A percentile compares a stretch with the other conserved stretches of the same genome.
These are phyloP conservation scores for Drosophila mauritiana DNA, from an alignment of 1,140 invertebrate species.

Conservation along the genomic window DNA sequence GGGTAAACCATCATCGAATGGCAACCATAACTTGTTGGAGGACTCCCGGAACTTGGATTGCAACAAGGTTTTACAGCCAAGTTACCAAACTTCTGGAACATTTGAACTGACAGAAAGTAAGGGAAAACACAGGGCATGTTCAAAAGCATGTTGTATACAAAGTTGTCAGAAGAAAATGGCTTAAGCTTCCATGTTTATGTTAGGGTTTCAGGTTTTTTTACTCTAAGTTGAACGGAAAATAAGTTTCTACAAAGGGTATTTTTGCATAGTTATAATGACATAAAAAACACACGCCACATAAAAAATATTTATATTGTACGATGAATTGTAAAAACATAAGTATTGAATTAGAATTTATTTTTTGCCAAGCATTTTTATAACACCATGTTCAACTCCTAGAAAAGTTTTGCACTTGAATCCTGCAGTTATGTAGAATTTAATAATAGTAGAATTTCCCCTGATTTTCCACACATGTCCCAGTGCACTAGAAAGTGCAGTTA, in stretches of 20 bases:
- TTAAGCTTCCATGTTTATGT: background rate
- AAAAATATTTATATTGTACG: too few relatives aligned
- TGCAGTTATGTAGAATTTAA: conserved; percentile 2
- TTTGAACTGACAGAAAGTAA: background rate
- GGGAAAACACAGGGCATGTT: conserved; percentile 8
- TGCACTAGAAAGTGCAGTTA: conserved; percentile 44
- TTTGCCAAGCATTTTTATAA: too few relatives aligned
- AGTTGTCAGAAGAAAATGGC: background rate
- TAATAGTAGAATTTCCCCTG: background rate
- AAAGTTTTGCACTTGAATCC: background rate
- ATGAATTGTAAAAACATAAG: too few relatives aligned
- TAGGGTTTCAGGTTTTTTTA: background rate
- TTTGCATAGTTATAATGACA: too few relatives aligned
- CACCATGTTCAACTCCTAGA: too few relatives aligned
- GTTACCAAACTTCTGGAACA: conserved; percentile 10
- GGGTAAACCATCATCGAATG: conserved; percentile 29
- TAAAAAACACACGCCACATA: too few relatives aligned
- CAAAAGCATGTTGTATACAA: conserved; percentile 16
- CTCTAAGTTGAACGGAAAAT: background rate
- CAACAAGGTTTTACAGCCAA: conserved; percentile 24
- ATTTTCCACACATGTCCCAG: conserved; percentile 11
- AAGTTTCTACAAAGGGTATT: too few relatives aligned
- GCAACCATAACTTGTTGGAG: conserved; percentile 13
- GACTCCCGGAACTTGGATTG: conserved; percentile 20
- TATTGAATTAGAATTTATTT: too few relatives aligned